Conservation (phyloP, 2,113 vertebrate species). For the Phycodurus eques region DNA sequence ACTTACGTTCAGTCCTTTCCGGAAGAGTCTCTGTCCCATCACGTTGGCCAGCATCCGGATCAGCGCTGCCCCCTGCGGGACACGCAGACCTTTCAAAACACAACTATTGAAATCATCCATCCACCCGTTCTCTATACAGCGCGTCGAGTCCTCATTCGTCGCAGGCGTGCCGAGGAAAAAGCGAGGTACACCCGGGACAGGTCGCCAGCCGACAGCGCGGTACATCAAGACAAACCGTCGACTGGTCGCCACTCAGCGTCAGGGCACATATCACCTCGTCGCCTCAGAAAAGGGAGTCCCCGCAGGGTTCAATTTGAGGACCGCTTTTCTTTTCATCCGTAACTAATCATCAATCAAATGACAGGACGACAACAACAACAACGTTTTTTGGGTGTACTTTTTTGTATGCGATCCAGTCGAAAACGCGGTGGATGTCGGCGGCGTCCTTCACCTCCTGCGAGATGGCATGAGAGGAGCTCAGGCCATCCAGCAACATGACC, state of each 20-base stretch:
- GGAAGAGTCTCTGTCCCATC: conserved; percentile 93
- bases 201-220: no score
- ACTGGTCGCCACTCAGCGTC: neutral
- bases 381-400: conserved; percentile 70
- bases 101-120: neutral
- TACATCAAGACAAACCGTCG: no score
- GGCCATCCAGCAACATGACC: conserved; percentile 93
- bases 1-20: conserved; percentile 92
- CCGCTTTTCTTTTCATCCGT: neutral
- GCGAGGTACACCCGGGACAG: no score
- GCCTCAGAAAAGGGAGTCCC: no score
- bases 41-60: conserved; percentile 98
- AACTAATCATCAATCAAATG: no score
- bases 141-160: no score
- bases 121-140: no score
- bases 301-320: no score
- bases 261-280: neutral
- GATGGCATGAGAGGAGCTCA: conserved; percentile 92
- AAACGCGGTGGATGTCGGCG: conserved; percentile 90
- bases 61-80: conserved; percentile 86
- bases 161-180: no score
- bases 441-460: conserved; percentile 92
- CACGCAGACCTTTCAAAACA: conserved; percentile 3
- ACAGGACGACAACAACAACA: no score
- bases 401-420: conserved; percentile 99